Evolutionary conservation across 2,888 invertebrate genomes (phyloP), one percentile per base, ranked within the genome.

Genomic region (Oligia fasciuncula): DNA sequence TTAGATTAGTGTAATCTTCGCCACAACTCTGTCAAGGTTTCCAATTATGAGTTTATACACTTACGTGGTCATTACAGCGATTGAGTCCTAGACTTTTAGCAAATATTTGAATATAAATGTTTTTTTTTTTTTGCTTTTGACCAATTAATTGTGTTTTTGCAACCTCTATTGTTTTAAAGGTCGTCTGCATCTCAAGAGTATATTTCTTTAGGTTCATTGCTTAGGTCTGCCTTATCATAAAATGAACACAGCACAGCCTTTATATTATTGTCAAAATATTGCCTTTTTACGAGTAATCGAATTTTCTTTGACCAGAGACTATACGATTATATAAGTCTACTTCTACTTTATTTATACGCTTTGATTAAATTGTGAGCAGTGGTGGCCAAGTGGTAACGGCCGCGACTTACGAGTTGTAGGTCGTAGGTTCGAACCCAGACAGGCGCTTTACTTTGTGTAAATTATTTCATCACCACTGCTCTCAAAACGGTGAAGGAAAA

Each of bases 1-100:
- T 91, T 92, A 92, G 92, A 94, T 94, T 94, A 94, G 93, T 92
- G 93, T 95, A 94, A 95, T 95, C 93, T 92, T 91, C 91, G 91
- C 94, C 92, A 86, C 94, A 93, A 94, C 90, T 91, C 94, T 91
- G 94, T 93, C 94, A 94, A 94, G 94, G 94, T 90, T 87, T 78
- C 89, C 88, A 91, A 91, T 92, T 91, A 92, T 85, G 65, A 87
- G 73, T 89, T 86, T 85, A 86, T 85, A 85, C 85, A 85, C 88
- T 89, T 86, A 84, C 85, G 86, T 84, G 86, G 86, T 80, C 85
- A 90, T 89, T 90, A 89, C 69, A 69, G 60, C 79, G 72, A 86
- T 85, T 85, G 85, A 85, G 84, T 70, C 75, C 74, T 77, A 84
- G 74, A 73, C 75, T 84, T 74, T 77, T 63, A 60, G 73, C 79